Conservation (phyloP, 2,888 invertebrate genomes). For the Lordiphosa andalusiaca region DNA sequence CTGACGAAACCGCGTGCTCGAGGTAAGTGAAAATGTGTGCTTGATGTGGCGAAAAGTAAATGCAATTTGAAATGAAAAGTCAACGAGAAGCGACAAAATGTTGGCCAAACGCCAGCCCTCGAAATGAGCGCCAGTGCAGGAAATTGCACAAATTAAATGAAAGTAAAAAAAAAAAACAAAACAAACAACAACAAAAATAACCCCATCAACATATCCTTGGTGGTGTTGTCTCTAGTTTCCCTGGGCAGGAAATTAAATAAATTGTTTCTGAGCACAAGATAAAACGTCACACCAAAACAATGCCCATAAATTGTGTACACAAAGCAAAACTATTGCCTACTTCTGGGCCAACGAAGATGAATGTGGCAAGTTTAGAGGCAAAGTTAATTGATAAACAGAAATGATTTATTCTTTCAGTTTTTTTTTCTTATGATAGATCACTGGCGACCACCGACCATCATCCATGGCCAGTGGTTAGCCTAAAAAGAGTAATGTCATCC, state of each 20-base stretch:
- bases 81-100: background rate
- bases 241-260: too few relatives aligned
- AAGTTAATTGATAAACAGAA: background rate
- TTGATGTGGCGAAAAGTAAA: constrained; percentile 27
- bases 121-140: constrained; percentile 12
- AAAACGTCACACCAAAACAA: too few relatives aligned
- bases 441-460: too few relatives aligned
- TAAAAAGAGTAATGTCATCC: too few relatives aligned
- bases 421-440: too few relatives aligned
- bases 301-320: too few relatives aligned
- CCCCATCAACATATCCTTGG: background rate
- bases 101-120: background rate
- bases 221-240: too few relatives aligned
- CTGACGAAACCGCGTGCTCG: constrained; percentile 92
- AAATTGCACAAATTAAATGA: constrained; percentile 42
- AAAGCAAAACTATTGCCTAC: constrained; percentile 8
- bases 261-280: too few relatives aligned
- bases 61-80: constrained; percentile 8
- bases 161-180: constrained; percentile 25
- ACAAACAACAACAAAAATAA: constrained; percentile 1
- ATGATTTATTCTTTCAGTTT: too few relatives aligned
- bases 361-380: background rate
- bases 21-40: constrained; percentile 83
- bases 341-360: too few relatives aligned
- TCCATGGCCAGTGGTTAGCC: too few relatives aligned